These are phyloP conservation scores for Alauda arvensis DNA, from an alignment of 2,797 vertebrate genomes.

Conservation along the genomic window DNA sequence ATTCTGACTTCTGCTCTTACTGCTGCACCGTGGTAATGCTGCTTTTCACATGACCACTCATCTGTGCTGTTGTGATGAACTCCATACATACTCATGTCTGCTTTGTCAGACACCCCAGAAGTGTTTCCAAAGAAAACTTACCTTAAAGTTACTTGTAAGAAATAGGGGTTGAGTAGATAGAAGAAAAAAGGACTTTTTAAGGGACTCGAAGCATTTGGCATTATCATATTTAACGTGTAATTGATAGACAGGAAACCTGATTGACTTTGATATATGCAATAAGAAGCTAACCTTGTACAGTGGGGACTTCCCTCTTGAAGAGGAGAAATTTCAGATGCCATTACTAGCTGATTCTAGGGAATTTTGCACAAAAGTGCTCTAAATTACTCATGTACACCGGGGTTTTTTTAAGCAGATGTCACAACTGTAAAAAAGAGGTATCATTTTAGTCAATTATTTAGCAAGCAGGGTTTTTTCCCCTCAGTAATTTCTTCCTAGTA, in stretches of 20 bases:
- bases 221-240: not conserved
- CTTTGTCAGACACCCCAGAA: not conserved
- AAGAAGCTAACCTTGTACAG: conserved; percentile 44
- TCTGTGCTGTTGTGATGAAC: not conserved
- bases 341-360: conserved; percentile 63
- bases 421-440: conserved; percentile 36
- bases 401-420: conserved; percentile 58
- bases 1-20: not conserved
- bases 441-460: conserved; percentile 51
- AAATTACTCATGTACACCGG: conserved; percentile 47
- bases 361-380: conserved; percentile 51
- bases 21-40: not conserved
- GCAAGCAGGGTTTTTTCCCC: conserved; percentile 12
- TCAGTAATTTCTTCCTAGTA: conserved; percentile 40
- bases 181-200: not conserved
- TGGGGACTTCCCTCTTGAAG: conserved; percentile 54
- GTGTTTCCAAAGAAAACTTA: not conserved
- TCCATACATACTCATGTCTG: not conserved
- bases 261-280: conserved; percentile 32
- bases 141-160: not conserved
- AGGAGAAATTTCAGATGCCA: conserved; percentile 42
- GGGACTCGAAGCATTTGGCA: not conserved
- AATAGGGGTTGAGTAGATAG: not conserved
- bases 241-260: conserved; percentile 46
- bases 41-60: not conserved